Evolutionary conservation across 2,797 vertebrate genomes (phyloP), one percentile per base, ranked within the genome.

Genomic region (Phoxinus dragarum): DNA sequence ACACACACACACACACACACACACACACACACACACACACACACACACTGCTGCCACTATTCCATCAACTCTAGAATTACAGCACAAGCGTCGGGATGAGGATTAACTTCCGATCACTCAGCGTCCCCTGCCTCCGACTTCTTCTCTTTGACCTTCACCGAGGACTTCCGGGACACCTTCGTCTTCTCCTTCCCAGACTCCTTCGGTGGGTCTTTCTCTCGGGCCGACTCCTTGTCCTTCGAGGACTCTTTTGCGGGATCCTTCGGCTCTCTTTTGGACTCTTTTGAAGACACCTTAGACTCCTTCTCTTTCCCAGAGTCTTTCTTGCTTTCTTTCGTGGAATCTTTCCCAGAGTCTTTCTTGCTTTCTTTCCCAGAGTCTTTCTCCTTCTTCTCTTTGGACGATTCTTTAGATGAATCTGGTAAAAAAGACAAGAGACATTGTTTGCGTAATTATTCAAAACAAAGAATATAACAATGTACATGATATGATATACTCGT

Each of bases 121-220:
- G 73, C 68, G 0, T 95, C 94, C 3, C 40, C 93, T 0, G 92
- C 91, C 36, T 94, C 94, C 0, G 92, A 69, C 80, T 94, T 94
- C 90, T 93, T 94, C 89, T 95, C 94, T 86, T 95, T 95, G 66
- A 92, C 93, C 66, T 89, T 90, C 69, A 84, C 67, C 0, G 89
- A 88, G 5, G 93, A 88, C 89, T 94, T 94, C 79, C 87, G 92
- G 52, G 90, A 83, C 40, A 94, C 92, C 89, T 92, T 93, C 0
- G 90, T 90, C 79, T 81, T 86, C 56, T 90, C 88, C 80, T 82
- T 87, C 64, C 78, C 85, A 3, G 80, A 67, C 88, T 88, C 88
- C 59, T 69, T 86, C 23, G 68, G 23, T 14, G 82, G 47, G 21
- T 90, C 87, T 17, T 80, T 88, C 42, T 87, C 77, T 68, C 75